Conservation (phyloP, 2,113 vertebrate species). For the Ameiurus melas region DNA sequence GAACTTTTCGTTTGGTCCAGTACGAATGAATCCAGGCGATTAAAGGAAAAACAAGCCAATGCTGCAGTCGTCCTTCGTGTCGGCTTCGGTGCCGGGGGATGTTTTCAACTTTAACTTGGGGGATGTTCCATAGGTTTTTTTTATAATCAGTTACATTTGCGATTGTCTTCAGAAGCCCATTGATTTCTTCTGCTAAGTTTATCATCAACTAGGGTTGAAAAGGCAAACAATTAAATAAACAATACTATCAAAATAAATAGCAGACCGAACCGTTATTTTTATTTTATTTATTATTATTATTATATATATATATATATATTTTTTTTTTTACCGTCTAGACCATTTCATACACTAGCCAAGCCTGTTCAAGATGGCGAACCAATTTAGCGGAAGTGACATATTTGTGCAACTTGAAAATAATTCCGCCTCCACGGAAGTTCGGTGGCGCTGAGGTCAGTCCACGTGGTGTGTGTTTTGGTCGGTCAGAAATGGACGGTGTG, state of each 20-base stretch:
- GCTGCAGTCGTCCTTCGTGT: conserved; percentile 43
- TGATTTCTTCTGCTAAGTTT: neutral
- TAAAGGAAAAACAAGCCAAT: conserved; percentile 29
- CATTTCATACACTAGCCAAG: conserved; percentile 70
- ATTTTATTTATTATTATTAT: conserved; percentile 12
- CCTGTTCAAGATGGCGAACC: conserved; percentile 84
- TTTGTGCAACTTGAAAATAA: conserved; percentile 68
- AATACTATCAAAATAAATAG: neutral
- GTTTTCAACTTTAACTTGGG: conserved; percentile 46
- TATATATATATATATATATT: too few relatives aligned
- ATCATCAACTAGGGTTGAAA: neutral
- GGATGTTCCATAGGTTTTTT: conserved; percentile 32
- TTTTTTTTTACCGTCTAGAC: conserved; percentile 63
- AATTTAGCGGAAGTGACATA: conserved; percentile 83
- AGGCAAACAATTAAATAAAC: neutral
- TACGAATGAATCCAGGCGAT: neutral
- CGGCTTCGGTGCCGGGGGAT: conserved; percentile 36
- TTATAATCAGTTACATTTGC: conserved; percentile 35
- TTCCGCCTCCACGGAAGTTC: neutral
- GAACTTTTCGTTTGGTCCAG: conserved; percentile 9
- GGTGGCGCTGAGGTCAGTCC: neutral
- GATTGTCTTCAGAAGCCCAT: neutral
- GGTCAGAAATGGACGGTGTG: neutral
- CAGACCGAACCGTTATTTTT: neutral
- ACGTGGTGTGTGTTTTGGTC: neutral